Percentiles rank a stretch among this genome's conserved stretches.
phyloP scores from a whole-genome alignment of 1,140 invertebrate species.

The Nasonia longicornis region DNA sequence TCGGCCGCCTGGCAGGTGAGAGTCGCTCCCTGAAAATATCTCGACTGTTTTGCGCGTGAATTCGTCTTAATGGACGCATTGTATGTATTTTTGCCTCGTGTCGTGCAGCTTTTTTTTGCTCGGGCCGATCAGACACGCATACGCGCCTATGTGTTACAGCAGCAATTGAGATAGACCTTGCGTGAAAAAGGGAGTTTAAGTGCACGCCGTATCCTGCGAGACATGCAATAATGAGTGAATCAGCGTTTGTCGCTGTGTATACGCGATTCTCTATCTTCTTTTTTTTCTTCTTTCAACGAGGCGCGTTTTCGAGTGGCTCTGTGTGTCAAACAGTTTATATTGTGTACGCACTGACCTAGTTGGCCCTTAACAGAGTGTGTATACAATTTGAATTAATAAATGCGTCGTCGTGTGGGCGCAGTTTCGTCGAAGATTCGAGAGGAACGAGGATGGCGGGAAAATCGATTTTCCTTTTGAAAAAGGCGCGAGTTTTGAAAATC shows the following conservation, averaged over 20 bases:
- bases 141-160: constrained; percentile 10
- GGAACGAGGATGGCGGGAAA: no score
- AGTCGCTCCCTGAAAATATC: background rate
- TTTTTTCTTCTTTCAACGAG: background rate
- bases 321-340: background rate
- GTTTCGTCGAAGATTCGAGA: background rate
- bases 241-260: constrained; percentile 5
- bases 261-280: no score
- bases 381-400: background rate
- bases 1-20: background rate
- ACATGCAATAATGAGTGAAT: constrained; percentile 26
- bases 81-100: background rate
- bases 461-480: no score
- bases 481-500: no score
- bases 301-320: background rate
- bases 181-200: constrained; percentile 26
- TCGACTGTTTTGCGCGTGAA: background rate
- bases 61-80: background rate
- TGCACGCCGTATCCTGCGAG: background rate
- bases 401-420: background rate
- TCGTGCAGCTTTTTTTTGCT: background rate
- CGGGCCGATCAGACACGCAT: background rate
- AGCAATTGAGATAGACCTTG: constrained; percentile 33
- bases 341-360: background rate
- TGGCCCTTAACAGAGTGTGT: background rate